Base-by-base conservation (phyloP, 1,140 invertebrate species). In the Heliconius eleuchia region DNA sequence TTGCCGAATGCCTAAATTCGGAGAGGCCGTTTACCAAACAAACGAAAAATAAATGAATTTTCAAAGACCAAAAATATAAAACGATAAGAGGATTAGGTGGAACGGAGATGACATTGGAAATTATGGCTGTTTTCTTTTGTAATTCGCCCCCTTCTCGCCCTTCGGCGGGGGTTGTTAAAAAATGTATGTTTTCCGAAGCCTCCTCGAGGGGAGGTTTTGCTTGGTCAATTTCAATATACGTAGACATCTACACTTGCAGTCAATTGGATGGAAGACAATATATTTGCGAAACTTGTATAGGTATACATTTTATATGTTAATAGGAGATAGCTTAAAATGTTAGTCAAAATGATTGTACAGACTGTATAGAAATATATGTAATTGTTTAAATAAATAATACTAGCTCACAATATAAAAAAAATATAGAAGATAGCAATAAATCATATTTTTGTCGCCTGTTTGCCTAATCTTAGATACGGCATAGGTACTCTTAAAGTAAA, bases 71-170 rank as follows among this genome's bases (percentile, higher is more conserved):
- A 94, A 87, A 93, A 92, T 92, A 94, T 92, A 94, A 94, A 93
- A 91, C 89, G 91, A 92, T 94, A 94, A 94, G 92, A 92, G 88
- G 92, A 94, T 94, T 94, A 94, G 90, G 88, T 87, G 91, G 89
- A 91, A 90, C 92, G 92, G 92, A 92, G 92, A 94, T 94, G 92
- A 94, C 92, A 93, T 93, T 94, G 91, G 92, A 94, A 94, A 94
- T 94, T 94, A 93, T 93, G 92, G 92, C 86, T 94, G 91, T 93
- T 93, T 94, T 93, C 91, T 92, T 93, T 94, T 93, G 92, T 94
- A 92, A 94, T 92, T 91, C 89, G 86, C 85, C 91, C 89, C 90
- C 86, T 87, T 91, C 87, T 88, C 86, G 87, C 89, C 90, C 91
- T 86, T 91, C 88, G 87, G 83, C 78, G 77, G 82, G 87, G 85